These are phyloP conservation scores for Dendroctonus valens DNA, from an alignment of 1,140 invertebrate genomes.

Conservation along the genomic window DNA sequence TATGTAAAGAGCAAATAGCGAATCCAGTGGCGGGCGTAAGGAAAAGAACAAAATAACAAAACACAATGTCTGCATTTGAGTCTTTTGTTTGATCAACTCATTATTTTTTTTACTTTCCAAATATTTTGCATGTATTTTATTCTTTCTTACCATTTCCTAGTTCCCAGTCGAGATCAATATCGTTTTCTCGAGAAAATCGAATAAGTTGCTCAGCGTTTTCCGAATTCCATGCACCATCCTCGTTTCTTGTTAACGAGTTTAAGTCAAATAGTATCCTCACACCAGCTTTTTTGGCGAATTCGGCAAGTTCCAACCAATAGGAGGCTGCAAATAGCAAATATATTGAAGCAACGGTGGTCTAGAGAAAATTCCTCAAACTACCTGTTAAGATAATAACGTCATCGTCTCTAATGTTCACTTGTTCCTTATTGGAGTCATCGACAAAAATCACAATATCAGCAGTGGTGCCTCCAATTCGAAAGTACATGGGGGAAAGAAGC, in stretches of 20 bases:
- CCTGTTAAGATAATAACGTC: neutral
- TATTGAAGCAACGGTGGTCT: neutral
- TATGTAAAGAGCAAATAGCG: too few species aligned
- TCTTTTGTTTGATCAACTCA: too few species aligned
- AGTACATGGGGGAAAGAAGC: slow-evolving; percentile 3
- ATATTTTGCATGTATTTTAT: too few species aligned
- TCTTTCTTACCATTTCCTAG: slow-evolving; percentile 72
- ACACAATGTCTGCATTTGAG: too few species aligned
- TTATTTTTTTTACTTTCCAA: too few species aligned
- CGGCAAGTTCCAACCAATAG: neutral
- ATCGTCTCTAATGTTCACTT: too few species aligned
- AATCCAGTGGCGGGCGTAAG: too few species aligned
- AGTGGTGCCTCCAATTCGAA: slow-evolving; percentile 1
- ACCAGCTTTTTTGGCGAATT: neutral
- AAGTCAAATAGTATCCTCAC: slow-evolving; percentile 59
- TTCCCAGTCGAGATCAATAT: slow-evolving; percentile 63
- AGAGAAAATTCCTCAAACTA: neutral
- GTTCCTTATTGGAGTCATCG: neutral
- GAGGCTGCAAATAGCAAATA: neutral
- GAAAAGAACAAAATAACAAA: too few species aligned
- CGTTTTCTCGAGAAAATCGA: slow-evolving; percentile 56
- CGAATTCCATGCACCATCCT: slow-evolving; percentile 59
- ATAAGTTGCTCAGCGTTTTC: slow-evolving; percentile 63
- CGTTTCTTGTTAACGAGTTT: slow-evolving; percentile 62
- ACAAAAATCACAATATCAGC: slow-evolving; percentile 2